Evolutionary conservation across 2,888 invertebrate genomes (phyloP).

Genomic region (Euzophera pinguis): DNA sequence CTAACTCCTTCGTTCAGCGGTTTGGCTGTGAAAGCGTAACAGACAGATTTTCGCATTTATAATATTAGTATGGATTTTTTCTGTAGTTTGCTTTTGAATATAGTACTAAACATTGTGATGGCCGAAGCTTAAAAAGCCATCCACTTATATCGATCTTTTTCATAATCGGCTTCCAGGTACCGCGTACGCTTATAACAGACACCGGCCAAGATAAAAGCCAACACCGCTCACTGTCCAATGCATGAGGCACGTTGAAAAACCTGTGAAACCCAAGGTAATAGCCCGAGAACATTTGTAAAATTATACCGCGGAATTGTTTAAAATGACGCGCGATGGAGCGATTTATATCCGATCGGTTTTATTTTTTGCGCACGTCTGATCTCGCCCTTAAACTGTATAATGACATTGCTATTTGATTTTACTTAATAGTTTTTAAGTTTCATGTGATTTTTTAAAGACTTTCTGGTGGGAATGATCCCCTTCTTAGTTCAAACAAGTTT

Average conservation of each 20-base stretch:
- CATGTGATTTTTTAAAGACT: neutral
- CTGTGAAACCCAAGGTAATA: conserved; percentile 49
- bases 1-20: too few relatives aligned
- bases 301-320: conserved; percentile 41
- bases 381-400: conserved; percentile 32
- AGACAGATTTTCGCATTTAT: too few relatives aligned
- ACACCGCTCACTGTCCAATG: conserved; percentile 44
- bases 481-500: neutral
- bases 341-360: conserved; percentile 63
- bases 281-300: conserved; percentile 48
- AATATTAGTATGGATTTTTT: too few relatives aligned
- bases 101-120: too few relatives aligned
- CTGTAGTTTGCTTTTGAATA: too few relatives aligned
- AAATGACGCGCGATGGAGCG: conserved; percentile 40
- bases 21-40: too few relatives aligned
- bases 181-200: conserved; percentile 24
- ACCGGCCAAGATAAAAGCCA: conserved; percentile 37
- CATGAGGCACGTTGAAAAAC: conserved; percentile 48
- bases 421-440: conserved; percentile 10
- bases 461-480: neutral
- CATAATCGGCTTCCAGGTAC: too few relatives aligned
- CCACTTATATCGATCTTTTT: too few relatives aligned
- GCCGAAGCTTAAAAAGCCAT: too few relatives aligned
- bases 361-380: conserved; percentile 57
- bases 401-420: conserved; percentile 13